These are phyloP conservation scores for Anabas testudineus DNA, from an alignment of 2,797 vertebrate genomes.

Conservation along the genomic window DNA sequence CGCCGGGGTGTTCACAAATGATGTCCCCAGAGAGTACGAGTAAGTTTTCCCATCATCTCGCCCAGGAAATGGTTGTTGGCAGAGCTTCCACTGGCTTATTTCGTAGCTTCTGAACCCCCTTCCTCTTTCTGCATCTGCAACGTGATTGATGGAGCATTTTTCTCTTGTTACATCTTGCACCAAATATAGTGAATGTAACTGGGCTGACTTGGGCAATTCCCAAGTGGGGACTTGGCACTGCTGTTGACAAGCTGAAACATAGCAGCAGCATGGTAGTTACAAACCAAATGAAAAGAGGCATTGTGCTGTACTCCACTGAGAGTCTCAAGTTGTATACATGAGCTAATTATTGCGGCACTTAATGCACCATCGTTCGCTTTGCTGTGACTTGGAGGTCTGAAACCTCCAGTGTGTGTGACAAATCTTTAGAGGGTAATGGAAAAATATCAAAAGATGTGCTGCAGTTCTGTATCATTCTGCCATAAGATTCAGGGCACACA, in stretches of 20 bases:
- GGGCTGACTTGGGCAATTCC: conserved; percentile 71
- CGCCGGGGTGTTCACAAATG: conserved; percentile 64
- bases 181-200: conserved; percentile 77
- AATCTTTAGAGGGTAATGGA: conserved; percentile 19
- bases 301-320: conserved; percentile 47
- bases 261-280: conserved; percentile 55
- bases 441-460: conserved; percentile 23
- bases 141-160: conserved; percentile 81
- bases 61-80: conserved; percentile 74
- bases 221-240: conserved; percentile 60
- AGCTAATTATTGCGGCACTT: conserved; percentile 51
- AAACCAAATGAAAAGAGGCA: conserved; percentile 57
- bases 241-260: conserved; percentile 70
- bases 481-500: too few species aligned
- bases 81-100: conserved; percentile 72
- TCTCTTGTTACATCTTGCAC: conserved; percentile 71
- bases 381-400: conserved; percentile 38
- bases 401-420: conserved; percentile 17
- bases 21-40: conserved; percentile 69
- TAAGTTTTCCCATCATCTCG: conserved; percentile 78
- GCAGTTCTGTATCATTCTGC: background rate
- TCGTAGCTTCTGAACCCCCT: conserved; percentile 61
- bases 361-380: conserved; percentile 41
- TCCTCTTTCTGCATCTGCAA: conserved; percentile 50
- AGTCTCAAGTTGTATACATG: conserved; percentile 42